These are phyloP conservation scores for Champsocephalus esox DNA, from an alignment of 2,797 vertebrate genomes.

Conservation along the genomic window DNA sequence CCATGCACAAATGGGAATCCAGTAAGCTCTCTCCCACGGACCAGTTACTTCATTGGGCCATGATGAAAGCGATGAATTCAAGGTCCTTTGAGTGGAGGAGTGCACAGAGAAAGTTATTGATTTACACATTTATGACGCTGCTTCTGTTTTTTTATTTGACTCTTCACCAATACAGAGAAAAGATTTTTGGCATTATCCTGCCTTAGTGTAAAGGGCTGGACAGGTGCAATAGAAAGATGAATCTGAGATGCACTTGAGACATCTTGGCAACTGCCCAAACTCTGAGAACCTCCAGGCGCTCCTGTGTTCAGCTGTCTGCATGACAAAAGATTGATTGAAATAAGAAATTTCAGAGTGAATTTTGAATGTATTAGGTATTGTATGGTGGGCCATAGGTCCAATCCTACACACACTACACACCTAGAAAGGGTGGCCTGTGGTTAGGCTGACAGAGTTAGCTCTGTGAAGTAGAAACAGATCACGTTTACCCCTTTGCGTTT, in stretches of 20 bases:
- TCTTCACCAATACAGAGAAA: conserved; percentile 12
- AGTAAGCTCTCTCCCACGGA: conserved; percentile 53
- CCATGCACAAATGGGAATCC: conserved; percentile 43
- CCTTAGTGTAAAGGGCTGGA: conserved; percentile 6
- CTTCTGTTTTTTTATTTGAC: not conserved
- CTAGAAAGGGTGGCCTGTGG: conserved; percentile 27
- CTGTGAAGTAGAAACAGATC: conserved; percentile 14
- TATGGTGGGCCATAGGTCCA: conserved; percentile 8
- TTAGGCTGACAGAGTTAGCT: conserved; percentile 48
- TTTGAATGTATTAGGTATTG: conserved; percentile 1
- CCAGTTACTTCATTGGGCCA: conserved; percentile 36
- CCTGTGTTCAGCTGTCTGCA: conserved; percentile 54
- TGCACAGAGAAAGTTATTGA: conserved; percentile 29
- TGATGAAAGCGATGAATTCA: conserved; percentile 43
- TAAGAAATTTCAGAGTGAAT: conserved; percentile 46
- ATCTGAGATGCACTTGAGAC: conserved; percentile 61
- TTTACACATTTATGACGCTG: conserved; percentile 22
- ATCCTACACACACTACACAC: not conserved
- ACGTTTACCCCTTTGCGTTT: too few relatives aligned
- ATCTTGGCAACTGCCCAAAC: conserved; percentile 50
- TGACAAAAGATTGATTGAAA: conserved; percentile 54
- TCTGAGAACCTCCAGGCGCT: conserved; percentile 47
- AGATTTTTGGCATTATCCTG: conserved; percentile 12
- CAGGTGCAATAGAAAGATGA: conserved; percentile 39
- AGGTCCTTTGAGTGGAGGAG: conserved; percentile 26